These are phyloP conservation scores for Euspilapteryx auroguttella DNA, from an alignment of 2,888 invertebrate genomes.

Conservation along the genomic window DNA sequence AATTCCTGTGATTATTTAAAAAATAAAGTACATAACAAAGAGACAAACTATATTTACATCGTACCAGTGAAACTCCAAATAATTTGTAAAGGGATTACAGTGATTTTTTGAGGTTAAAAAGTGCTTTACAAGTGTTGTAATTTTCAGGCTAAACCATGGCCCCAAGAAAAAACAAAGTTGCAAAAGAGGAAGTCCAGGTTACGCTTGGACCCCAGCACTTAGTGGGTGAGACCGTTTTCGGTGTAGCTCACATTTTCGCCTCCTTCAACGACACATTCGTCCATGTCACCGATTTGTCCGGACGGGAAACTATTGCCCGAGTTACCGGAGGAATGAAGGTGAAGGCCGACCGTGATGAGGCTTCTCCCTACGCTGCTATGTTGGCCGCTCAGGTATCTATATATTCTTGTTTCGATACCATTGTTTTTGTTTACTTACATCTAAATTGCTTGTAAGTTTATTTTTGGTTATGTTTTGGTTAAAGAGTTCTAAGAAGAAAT, in stretches of 20 bases:
- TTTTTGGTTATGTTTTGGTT: constrained; percentile 1
- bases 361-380: constrained; percentile 99
- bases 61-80: neutral
- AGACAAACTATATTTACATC: too few species aligned
- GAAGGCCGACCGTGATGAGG: constrained; percentile 99
- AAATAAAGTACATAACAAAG: too few species aligned
- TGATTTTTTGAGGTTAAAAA: constrained; percentile 43
- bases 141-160: constrained; percentile 76
- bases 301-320: constrained; percentile 91
- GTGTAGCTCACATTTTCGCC: constrained; percentile 99
- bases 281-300: constrained; percentile 98
- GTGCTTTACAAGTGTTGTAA: constrained; percentile 39
- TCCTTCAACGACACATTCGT: constrained; percentile 99
- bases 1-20: too few species aligned
- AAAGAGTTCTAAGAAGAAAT: too few species aligned
- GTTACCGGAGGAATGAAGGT: constrained; percentile 99
- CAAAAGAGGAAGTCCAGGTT: constrained; percentile 96
- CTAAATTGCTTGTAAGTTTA: neutral
- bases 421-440: neutral
- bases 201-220: constrained; percentile 94
- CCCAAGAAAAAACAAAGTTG: constrained; percentile 95
- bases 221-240: constrained; percentile 97
- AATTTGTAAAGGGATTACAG: constrained; percentile 18
- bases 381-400: constrained; percentile 99
- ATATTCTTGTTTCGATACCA: too few species aligned